Evolutionary conservation across 2,797 vertebrate species (phyloP), one percentile per base, ranked within the genome.

Genomic region (Urocyon cinereoargenteus): DNA sequence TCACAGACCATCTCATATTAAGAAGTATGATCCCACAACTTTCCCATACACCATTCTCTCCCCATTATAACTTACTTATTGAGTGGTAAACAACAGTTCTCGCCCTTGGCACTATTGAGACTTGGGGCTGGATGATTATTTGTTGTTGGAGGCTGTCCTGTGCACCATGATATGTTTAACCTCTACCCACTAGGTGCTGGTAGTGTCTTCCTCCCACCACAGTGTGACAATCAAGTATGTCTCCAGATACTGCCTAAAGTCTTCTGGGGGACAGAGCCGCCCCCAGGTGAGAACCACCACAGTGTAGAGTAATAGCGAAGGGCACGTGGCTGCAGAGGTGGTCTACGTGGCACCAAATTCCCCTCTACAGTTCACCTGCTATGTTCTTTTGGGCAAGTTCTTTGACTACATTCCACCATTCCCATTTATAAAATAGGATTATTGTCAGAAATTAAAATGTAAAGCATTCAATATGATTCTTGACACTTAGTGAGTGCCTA

Each of bases 161-260:
- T 31, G 18, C 16, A 2, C 0, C 22, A 3, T 0, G 31, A 11
- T 16, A 66, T 3, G 18, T 5, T 72, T 64, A 12, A 34, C 45
- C 19, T 13, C 70, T 53, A 4, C 9, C 11, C 0, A 8, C 62
- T 6, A 7, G 45, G 36, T 31, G 28, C 55, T 36, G 49, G 64
- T 16, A 81, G 51, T 22, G 22, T 26, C 24, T 70, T 31, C 68
- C 28, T 51, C 2, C 4, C 3, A 21, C 53, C 28, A 51, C 81
- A 57, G 34, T 8, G 10, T 6, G 62, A 72, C 45, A 72, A 14
- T 31, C 22, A 49, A 14, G 21, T 49, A 31, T 40, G n/a, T 83
- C 51, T 84, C 92, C n/a, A 62, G 55, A 70, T 24, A 78, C 28
- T 31, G 13, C 68, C 61, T 36, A 28, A 21, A 5, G 5, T 68